Conservation (phyloP, 2,888 invertebrate species). For the Leptinotarsa tumamoca region DNA sequence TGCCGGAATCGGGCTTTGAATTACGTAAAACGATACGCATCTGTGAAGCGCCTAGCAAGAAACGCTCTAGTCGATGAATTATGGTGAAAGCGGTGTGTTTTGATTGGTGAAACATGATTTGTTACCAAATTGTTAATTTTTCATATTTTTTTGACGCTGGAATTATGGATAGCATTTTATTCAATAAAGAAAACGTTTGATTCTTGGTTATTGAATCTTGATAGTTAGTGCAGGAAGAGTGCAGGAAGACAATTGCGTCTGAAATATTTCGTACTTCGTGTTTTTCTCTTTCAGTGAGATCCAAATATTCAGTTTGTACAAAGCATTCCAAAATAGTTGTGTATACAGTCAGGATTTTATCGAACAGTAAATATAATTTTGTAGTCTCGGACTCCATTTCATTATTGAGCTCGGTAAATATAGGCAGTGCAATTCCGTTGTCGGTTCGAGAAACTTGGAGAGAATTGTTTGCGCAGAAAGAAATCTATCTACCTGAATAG, state of each 20-base stretch:
- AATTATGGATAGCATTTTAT: too few species aligned
- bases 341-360: background rate
- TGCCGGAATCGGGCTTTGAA: background rate
- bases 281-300: background rate
- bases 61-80: background rate
- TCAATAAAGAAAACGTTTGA: too few species aligned
- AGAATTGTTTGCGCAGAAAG: too few species aligned
- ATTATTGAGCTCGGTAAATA: conserved; percentile 18
- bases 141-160: too few species aligned
- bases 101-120: too few species aligned
- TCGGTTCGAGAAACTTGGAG: too few species aligned
- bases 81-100: background rate
- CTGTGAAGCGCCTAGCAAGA: background rate
- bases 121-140: too few species aligned
- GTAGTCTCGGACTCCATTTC: conserved; percentile 13
- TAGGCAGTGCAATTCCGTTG: background rate
- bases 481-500: too few species aligned
- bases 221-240: too few species aligned
- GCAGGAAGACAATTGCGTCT: background rate
- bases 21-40: background rate
- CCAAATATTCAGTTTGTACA: conserved; percentile 5
- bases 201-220: too few species aligned
- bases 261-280: background rate
- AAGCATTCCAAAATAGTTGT: conserved; percentile 1
- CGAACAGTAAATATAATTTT: conserved; percentile 11